A percentile compares a stretch with the other conserved stretches of the same genome.
phyloP scores from a whole-genome alignment of 2,888 invertebrate species.

The Pachycephus smyrnensis region DNA sequence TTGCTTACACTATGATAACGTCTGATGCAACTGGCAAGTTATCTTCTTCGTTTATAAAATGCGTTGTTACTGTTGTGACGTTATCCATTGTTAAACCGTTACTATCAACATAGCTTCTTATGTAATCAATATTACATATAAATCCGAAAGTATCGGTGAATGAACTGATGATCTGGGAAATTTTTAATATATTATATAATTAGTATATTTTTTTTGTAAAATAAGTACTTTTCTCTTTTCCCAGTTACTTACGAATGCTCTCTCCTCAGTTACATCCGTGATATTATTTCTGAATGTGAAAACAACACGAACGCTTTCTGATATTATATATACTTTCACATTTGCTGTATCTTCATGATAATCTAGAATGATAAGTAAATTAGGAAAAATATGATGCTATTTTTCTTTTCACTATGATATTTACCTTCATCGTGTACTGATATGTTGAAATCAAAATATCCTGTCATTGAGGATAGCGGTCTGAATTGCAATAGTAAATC shows the following conservation, averaged over 20 bases:
- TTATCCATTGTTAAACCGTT: conserved; percentile 61
- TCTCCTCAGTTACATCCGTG: conserved; percentile 63
- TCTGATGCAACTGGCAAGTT: conserved; percentile 68
- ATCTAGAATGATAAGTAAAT: conserved; percentile 50
- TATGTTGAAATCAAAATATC: conserved; percentile 73
- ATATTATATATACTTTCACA: conserved; percentile 73
- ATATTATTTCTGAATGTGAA: conserved; percentile 71
- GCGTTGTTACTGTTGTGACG: conserved; percentile 69
- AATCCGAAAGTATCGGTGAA: conserved; percentile 69
- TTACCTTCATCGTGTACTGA: conserved; percentile 70
- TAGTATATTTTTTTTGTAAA: background rate
- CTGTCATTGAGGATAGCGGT: conserved; percentile 71
- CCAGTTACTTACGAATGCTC: conserved; percentile 68
- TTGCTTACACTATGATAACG: conserved; percentile 70
- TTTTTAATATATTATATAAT: background rate
- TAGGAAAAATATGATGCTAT: background rate
- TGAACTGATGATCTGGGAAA: conserved; percentile 69
- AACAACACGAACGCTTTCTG: conserved; percentile 70
- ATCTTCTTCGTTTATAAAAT: conserved; percentile 70
- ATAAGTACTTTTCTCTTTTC: background rate
- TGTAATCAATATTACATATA: conserved; percentile 73
- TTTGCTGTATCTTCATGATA: conserved; percentile 65
- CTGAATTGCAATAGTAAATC: conserved; percentile 69
- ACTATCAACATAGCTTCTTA: conserved; percentile 64
- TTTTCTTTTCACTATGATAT: conserved; percentile 4